A percentile compares a stretch with the other conserved stretches of the same genome.
phyloP scores from a whole-genome alignment of 2,888 invertebrate species.

The Pocota personata region DNA sequence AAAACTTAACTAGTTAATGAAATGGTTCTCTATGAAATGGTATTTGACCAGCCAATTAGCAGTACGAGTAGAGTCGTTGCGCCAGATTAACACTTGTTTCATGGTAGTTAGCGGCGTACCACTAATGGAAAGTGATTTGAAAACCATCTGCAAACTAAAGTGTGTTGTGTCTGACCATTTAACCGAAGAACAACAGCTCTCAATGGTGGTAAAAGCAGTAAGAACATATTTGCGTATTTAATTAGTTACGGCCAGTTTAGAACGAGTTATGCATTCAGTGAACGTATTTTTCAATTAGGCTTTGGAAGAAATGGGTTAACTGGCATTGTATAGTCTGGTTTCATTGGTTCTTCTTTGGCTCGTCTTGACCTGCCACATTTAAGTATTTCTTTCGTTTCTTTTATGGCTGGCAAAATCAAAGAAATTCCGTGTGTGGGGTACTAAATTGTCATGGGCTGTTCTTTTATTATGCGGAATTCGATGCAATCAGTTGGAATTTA shows the following conservation, averaged over 20 bases:
- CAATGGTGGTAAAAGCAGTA: background rate
- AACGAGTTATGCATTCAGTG: slow-evolving; percentile 67
- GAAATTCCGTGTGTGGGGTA: slow-evolving; percentile 35
- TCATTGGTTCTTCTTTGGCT: slow-evolving; percentile 14
- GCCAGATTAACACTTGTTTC: slow-evolving; percentile 39
- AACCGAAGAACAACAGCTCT: background rate
- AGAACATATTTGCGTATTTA: slow-evolving; percentile 47
- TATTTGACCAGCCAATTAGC: background rate
- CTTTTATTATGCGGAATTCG: slow-evolving; percentile 6
- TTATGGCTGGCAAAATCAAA: background rate
- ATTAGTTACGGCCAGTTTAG: slow-evolving; percentile 61
- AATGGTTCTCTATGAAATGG: background rate
- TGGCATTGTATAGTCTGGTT: slow-evolving; percentile 56
- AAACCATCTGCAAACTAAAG: slow-evolving; percentile 8
- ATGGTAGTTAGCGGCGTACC: background rate
- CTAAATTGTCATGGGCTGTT: slow-evolving; percentile 19
- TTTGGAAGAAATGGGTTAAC: slow-evolving; percentile 59
- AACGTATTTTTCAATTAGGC: slow-evolving; percentile 53
- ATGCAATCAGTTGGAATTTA: slow-evolving; percentile 44
- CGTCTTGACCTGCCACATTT: slow-evolving; percentile 65
- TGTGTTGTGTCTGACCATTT: background rate
- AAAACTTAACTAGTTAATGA: background rate
- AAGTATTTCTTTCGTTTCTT: slow-evolving; percentile 13
- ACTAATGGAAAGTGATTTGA: slow-evolving; percentile 68
- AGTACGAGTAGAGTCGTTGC: slow-evolving; percentile 11